Evolutionary conservation across 2,888 invertebrate species (phyloP).

Genomic region (Temnothorax unifasciatus): DNA sequence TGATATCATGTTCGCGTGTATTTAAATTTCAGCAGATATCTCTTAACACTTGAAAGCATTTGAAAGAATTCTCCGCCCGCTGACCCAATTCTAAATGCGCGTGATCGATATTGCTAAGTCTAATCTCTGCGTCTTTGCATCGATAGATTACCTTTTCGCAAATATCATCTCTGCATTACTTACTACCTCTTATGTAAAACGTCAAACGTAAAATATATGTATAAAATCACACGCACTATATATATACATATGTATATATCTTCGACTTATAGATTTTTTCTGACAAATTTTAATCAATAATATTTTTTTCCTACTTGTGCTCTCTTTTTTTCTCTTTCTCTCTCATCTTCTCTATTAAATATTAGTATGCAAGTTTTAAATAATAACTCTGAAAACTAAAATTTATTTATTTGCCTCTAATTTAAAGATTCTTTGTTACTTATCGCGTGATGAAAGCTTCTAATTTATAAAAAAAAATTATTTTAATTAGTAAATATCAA

Average conservation of each 20-base stretch:
- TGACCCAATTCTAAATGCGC: constrained; percentile 12
- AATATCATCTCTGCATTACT: not conserved
- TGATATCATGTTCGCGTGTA: constrained; percentile 1
- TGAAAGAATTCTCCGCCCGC: constrained; percentile 1
- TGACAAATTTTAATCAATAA: not conserved
- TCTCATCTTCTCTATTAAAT: not conserved
- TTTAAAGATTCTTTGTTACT: not conserved
- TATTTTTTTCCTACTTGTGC: not conserved
- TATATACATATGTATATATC: not conserved
- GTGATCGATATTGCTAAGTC: not conserved
- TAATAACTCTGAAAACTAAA: not conserved
- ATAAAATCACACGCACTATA: not conserved
- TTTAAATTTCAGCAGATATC: constrained; percentile 19
- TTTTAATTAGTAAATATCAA: not conserved
- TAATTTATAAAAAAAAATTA: not conserved
- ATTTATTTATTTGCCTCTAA: not conserved
- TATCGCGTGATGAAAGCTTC: not conserved
- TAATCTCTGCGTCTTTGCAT: not conserved
- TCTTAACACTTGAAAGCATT: constrained; percentile 16
- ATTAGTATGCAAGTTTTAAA: not conserved
- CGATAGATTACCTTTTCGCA: not conserved
- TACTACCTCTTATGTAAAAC: not conserved
- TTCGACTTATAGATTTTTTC: not conserved
- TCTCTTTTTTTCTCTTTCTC: not conserved
- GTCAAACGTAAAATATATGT: not conserved